Percentiles rank a stretch among this genome's conserved stretches.
These are phyloP conservation scores for Rhinichthys klamathensis DNA, from an alignment of 2,113 vertebrate genomes.

Conservation along the genomic window DNA sequence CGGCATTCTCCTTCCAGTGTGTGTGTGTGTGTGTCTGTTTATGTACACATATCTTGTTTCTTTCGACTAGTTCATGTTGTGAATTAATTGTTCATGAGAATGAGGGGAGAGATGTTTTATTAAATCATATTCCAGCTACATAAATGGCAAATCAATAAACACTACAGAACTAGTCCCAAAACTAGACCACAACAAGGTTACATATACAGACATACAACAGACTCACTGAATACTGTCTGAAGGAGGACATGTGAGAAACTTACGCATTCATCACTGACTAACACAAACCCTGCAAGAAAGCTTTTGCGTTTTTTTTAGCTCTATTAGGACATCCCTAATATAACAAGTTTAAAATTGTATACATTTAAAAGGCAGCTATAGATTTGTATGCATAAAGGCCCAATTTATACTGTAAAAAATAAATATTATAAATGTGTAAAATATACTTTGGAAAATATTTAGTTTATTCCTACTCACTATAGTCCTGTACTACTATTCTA, in stretches of 20 bases:
- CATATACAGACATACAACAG: neutral
- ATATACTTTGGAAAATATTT: no score
- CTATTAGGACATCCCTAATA: no score
- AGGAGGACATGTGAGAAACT: neutral
- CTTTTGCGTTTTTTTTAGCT: no score
- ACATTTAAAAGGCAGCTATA: no score
- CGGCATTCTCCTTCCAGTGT: neutral
- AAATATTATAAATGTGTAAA: no score
- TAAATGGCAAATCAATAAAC: slow-evolving; percentile 61
- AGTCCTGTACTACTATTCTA: no score
- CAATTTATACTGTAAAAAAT: no score
- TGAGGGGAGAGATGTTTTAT: slow-evolving; percentile 49
- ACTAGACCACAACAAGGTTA: slow-evolving; percentile 47
- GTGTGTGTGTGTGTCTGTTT: neutral
- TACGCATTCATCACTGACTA: neutral
- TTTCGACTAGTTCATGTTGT: slow-evolving; percentile 37
- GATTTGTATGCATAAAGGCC: no score
- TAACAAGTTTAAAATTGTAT: no score
- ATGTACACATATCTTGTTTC: slow-evolving; percentile 18
- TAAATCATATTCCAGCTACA: slow-evolving; percentile 56
- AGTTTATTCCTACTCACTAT: no score
- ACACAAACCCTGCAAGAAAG: neutral
- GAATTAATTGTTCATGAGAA: slow-evolving; percentile 57
- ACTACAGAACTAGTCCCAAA: slow-evolving; percentile 52
- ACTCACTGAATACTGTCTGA: neutral